These are phyloP conservation scores for Cephus runcator DNA, from an alignment of 2,888 invertebrate genomes.

Conservation along the genomic window DNA sequence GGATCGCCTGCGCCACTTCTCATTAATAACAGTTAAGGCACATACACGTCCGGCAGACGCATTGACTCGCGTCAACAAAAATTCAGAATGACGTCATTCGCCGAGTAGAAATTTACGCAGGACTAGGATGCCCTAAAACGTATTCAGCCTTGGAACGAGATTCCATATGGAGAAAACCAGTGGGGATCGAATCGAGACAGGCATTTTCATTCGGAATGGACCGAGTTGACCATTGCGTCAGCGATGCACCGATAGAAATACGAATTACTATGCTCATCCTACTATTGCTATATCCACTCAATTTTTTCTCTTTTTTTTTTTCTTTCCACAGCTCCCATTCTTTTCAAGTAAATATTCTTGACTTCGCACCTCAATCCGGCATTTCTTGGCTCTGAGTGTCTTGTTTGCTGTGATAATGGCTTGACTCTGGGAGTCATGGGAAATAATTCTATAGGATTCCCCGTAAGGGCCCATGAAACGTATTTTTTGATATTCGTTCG, in stretches of 20 bases:
- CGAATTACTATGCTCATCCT: neutral
- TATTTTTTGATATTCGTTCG: neutral
- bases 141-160: neutral
- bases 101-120: neutral
- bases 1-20: neutral
- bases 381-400: neutral
- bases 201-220: neutral
- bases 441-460: neutral
- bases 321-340: neutral
- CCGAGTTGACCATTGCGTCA: neutral
- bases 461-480: conserved; percentile 4
- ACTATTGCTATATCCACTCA: neutral
- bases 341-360: neutral
- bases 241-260: neutral
- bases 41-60: neutral
- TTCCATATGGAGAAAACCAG: neutral
- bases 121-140: neutral
- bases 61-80: neutral
- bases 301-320: neutral
- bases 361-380: neutral
- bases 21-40: neutral
- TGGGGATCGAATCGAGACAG: neutral
- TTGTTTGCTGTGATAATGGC: neutral
- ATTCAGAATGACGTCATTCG: neutral
- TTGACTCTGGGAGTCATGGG: neutral